Evolutionary conservation across 2,113 vertebrate genomes (phyloP).

Genomic region (Apteryx owenii): DNA sequence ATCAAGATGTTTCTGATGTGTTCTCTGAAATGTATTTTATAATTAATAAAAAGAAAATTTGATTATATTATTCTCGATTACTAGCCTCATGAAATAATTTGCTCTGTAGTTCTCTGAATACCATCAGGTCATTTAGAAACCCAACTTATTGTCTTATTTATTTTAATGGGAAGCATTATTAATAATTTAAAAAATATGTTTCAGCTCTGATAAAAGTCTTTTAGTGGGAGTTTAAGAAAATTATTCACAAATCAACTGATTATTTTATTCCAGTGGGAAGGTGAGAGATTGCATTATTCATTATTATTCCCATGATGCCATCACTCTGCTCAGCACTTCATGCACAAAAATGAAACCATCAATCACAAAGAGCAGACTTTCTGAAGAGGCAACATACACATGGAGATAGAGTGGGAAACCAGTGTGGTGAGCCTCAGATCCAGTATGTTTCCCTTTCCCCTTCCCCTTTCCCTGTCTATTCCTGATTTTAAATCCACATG

Average conservation of each 20-base stretch:
- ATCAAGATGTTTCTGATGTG: not conserved
- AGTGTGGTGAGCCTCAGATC: not conserved
- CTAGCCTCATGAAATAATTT: not conserved
- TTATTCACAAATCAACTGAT: not conserved
- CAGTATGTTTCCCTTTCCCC: not conserved
- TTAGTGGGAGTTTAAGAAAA: conserved; percentile 19
- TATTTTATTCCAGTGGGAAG: conserved; percentile 29
- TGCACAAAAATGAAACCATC: not conserved
- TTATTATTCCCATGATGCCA: conserved; percentile 3
- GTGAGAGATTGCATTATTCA: not conserved
- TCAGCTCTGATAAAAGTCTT: not conserved
- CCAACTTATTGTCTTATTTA: conserved; percentile 29
- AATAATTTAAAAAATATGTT: not conserved
- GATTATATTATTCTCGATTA: not conserved
- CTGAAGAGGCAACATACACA: not conserved
- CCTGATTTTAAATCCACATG: not conserved
- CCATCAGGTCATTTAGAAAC: not conserved
- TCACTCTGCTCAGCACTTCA: not conserved
- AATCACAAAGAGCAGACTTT: not conserved
- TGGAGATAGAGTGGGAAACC: not conserved
- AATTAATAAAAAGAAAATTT: conserved; percentile 2
- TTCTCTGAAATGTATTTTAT: not conserved
- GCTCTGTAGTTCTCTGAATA: conserved; percentile 14
- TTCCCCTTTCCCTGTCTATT: not conserved
- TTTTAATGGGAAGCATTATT: not conserved